Evolutionary conservation across 2,888 invertebrate species (phyloP).

Genomic region (Macrosoma leucophasiata): DNA sequence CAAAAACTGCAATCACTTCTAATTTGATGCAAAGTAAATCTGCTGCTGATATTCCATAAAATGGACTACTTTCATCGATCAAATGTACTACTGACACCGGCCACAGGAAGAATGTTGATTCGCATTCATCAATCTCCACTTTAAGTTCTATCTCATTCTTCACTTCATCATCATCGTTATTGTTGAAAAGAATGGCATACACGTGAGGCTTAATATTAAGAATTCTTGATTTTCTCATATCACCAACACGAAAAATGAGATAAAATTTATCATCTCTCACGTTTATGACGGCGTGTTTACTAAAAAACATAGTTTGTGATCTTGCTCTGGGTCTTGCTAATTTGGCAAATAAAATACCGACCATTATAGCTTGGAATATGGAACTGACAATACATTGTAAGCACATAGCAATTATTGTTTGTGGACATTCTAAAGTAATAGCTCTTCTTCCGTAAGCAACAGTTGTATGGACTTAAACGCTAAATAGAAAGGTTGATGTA

Average conservation of each 20-base stretch:
- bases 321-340: constrained; percentile 95
- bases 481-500: constrained; percentile 95
- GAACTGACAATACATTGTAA: constrained; percentile 95
- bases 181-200: constrained; percentile 86
- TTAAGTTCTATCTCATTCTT: constrained; percentile 89
- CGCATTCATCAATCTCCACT: constrained; percentile 87
- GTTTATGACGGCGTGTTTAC: constrained; percentile 90
- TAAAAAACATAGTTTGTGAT: constrained; percentile 95
- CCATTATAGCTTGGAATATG: constrained; percentile 87
- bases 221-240: constrained; percentile 96
- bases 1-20: constrained; percentile 90
- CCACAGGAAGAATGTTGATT: constrained; percentile 97
- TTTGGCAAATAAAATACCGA: constrained; percentile 96
- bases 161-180: constrained; percentile 83
- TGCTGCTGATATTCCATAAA: constrained; percentile 91
- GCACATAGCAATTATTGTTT: constrained; percentile 95
- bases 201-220: constrained; percentile 93
- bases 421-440: constrained; percentile 94
- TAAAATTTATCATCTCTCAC: constrained; percentile 90
- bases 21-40: constrained; percentile 90
- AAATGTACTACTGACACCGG: constrained; percentile 94
- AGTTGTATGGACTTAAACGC: constrained; percentile 96
- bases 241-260: constrained; percentile 94
- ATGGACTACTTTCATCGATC: constrained; percentile 90
- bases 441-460: constrained; percentile 91